Percentiles rank a stretch among this genome's conserved stretches.
These are phyloP conservation scores for Drosophila nannoptera DNA, from an alignment of 1,140 invertebrate genomes.

Conservation along the genomic window DNA sequence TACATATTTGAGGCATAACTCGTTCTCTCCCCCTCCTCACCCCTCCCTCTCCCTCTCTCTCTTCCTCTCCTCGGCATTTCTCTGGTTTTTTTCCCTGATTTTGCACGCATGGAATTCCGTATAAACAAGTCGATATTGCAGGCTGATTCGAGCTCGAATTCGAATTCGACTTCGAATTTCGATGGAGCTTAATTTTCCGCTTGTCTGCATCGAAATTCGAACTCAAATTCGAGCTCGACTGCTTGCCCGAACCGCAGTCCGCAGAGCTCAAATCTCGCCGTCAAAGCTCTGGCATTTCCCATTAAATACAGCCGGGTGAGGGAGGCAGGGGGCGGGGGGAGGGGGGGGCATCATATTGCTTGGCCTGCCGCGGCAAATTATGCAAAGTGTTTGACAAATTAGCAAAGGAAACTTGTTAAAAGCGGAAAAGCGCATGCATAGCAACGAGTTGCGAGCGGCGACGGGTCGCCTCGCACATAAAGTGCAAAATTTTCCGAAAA, in stretches of 20 bases:
- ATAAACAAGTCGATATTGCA: background rate
- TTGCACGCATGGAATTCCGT: background rate
- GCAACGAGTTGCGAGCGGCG: constrained; percentile 53
- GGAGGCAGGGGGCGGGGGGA: background rate
- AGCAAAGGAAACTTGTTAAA: constrained; percentile 76
- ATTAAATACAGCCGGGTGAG: background rate
- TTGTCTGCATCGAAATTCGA: too few relatives aligned
- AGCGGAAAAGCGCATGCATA: constrained; percentile 73
- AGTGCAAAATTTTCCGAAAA: constrained; percentile 36
- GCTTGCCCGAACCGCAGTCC: too few relatives aligned
- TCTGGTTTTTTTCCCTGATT: too few relatives aligned
- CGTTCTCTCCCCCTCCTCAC: constrained; percentile 6
- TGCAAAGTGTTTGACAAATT: constrained; percentile 77
- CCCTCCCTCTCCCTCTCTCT: constrained; percentile 5
- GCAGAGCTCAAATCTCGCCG: too few relatives aligned
- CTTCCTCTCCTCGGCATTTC: too few relatives aligned
- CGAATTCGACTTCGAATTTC: background rate
- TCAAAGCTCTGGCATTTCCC: too few relatives aligned
- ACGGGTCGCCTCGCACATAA: constrained; percentile 44
- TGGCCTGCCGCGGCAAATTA: constrained; percentile 59
- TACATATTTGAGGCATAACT: constrained; percentile 57
- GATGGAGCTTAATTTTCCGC: background rate
- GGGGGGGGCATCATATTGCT: constrained; percentile 16
- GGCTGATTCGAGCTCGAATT: background rate
- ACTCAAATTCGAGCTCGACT: too few relatives aligned